Conservation (phyloP, 2,888 invertebrate species). For the Eristalis pertinax region DNA sequence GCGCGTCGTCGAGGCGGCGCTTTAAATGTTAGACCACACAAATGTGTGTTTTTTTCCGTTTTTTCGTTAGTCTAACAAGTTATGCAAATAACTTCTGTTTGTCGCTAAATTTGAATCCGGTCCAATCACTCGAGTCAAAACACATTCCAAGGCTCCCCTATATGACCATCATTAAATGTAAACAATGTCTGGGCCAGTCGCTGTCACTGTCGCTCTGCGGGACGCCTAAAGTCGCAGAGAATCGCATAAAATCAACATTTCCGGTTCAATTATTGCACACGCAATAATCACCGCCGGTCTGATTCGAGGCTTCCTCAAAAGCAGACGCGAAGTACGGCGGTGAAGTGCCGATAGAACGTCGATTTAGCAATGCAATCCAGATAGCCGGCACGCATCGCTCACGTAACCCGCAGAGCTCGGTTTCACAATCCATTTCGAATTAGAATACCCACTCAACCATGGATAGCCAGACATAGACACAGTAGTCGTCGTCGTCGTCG, state of each 20-base stretch:
- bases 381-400: conserved; percentile 51
- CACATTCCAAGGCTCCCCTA: conserved; percentile 13
- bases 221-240: background rate
- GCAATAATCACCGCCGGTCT: background rate
- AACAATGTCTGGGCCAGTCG: background rate
- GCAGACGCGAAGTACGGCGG: background rate
- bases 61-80: background rate
- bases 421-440: conserved; percentile 53
- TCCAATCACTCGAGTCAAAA: conserved; percentile 6
- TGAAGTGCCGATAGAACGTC: conserved; percentile 12
- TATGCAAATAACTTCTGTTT: conserved; percentile 14
- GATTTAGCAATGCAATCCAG: conserved; percentile 24
- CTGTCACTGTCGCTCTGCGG: background rate
- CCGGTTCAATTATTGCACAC: background rate
- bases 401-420: conserved; percentile 43
- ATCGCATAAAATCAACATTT: background rate
- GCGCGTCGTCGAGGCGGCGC: background rate
- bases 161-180: background rate
- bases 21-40: background rate
- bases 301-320: background rate
- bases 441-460: conserved; percentile 66
- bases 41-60: background rate
- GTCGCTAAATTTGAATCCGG: background rate
- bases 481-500: background rate
- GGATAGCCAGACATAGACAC: conserved; percentile 19